Conservation (phyloP, 2,113 vertebrate species). For the Coracopsis vasa region DNA sequence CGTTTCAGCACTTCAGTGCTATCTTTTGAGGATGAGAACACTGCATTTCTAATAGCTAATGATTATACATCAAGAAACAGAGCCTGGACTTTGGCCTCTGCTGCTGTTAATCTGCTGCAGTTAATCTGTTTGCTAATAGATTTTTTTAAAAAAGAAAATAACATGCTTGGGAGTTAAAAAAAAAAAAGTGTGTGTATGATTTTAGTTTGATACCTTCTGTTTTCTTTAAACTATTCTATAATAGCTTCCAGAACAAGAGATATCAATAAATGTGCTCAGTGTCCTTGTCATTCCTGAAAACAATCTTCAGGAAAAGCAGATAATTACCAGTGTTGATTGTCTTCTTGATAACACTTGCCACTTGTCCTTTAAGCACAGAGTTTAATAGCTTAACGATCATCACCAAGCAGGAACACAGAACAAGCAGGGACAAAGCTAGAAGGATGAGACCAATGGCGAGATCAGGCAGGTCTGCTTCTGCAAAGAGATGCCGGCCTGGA, state of each 20-base stretch:
- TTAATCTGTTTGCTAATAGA: neutral
- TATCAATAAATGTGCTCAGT: neutral
- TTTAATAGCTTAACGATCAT: slow-evolving; percentile 94
- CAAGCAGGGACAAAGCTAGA: slow-evolving; percentile 81
- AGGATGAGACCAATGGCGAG: slow-evolving; percentile 88
- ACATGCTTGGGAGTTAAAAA: neutral
- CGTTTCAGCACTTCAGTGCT: neutral
- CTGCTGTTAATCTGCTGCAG: neutral
- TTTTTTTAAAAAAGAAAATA: neutral
- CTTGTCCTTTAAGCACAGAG: slow-evolving; percentile 93
- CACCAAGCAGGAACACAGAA: slow-evolving; percentile 90
- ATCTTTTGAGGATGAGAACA: slow-evolving; percentile 14
- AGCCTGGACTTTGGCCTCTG: slow-evolving; percentile 34
- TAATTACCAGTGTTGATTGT: slow-evolving; percentile 92
- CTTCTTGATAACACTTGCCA: slow-evolving; percentile 93
- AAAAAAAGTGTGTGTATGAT: neutral
- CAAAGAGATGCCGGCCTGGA: slow-evolving; percentile 88
- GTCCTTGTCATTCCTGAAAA: neutral
- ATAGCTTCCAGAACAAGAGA: neutral
- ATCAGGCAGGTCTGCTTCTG: slow-evolving; percentile 75
- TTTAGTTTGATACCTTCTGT: neutral
- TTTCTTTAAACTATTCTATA: neutral
- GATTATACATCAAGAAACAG: slow-evolving; percentile 56
- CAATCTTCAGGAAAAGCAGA: slow-evolving; percentile 38
- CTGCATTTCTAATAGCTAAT: slow-evolving; percentile 47